Evolutionary conservation across 2,113 vertebrate genomes (phyloP).

Genomic region (Mobula hypostoma): DNA sequence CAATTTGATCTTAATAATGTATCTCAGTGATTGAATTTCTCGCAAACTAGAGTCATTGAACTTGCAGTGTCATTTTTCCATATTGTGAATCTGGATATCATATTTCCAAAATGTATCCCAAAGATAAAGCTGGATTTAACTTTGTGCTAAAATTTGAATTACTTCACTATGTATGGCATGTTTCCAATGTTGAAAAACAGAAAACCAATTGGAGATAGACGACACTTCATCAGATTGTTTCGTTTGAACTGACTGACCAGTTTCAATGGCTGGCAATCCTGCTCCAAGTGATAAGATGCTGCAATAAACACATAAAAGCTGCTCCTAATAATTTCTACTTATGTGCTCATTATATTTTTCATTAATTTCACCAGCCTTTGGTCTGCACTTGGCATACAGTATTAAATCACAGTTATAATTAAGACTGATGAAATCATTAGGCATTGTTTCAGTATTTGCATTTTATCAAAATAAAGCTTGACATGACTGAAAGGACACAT

Average conservation of each 20-base stretch:
- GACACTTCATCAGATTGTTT: neutral
- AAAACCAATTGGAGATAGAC: neutral
- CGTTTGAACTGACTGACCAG: slow-evolving; percentile 28
- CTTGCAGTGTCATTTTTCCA: neutral
- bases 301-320: slow-evolving; percentile 51
- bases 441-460: slow-evolving; percentile 60
- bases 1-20: neutral
- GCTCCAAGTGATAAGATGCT: neutral
- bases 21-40: neutral
- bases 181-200: neutral
- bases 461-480: slow-evolving; percentile 64
- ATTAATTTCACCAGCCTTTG: slow-evolving; percentile 54
- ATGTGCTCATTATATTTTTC: slow-evolving; percentile 56
- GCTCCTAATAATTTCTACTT: slow-evolving; percentile 54
- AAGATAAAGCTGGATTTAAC: neutral
- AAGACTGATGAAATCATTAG: slow-evolving; percentile 73
- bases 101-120: neutral
- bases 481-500: slow-evolving; percentile 66
- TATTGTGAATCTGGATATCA: neutral
- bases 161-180: neutral
- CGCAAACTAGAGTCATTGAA: too few species aligned
- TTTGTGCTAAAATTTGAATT: neutral
- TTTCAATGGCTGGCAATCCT: slow-evolving; percentile 44
- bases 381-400: slow-evolving; percentile 44
- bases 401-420: slow-evolving; percentile 54